phyloP scores from a whole-genome alignment of 2,113 vertebrate genomes.

The Tauraco erythrolophus region DNA sequence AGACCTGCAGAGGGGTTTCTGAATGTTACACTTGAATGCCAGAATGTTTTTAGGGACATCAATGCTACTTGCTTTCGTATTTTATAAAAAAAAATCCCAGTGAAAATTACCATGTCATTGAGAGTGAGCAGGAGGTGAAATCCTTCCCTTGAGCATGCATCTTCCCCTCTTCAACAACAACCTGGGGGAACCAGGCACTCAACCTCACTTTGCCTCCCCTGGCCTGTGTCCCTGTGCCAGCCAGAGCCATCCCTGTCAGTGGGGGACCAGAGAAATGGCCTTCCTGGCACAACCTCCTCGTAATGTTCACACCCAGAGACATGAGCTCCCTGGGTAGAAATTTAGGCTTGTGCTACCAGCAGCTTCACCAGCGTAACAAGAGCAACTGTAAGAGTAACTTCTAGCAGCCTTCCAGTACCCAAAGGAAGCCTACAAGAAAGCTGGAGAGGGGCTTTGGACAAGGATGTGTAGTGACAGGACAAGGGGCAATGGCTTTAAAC shows the following conservation, averaged over 20 bases:
- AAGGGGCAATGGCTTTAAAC: too few relatives aligned
- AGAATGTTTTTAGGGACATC: neutral
- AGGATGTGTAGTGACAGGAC: too few relatives aligned
- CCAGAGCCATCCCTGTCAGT: too few relatives aligned
- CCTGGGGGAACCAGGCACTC: neutral
- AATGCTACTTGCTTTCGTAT: neutral
- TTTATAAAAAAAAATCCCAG: neutral
- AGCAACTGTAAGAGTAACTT: too few relatives aligned
- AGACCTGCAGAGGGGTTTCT: neutral
- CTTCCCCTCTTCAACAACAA: neutral
- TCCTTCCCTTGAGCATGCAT: neutral
- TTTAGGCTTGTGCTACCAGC: neutral
- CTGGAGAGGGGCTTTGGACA: too few relatives aligned
- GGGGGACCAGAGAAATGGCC: accelerated
- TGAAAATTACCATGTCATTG: neutral
- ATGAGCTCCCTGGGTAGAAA: neutral
- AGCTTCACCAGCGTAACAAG: neutral
- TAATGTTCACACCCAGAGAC: neutral
- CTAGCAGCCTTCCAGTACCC: too few relatives aligned
- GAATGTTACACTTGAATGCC: neutral
- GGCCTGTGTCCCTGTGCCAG: neutral
- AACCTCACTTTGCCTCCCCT: neutral
- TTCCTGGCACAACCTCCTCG: neutral
- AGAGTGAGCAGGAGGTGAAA: neutral
- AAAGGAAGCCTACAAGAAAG: too few relatives aligned